A percentile compares a stretch with the other conserved stretches of the same genome.
phyloP scores from a whole-genome alignment of 2,888 invertebrate genomes.

The Rhyacophila evoluta region DNA sequence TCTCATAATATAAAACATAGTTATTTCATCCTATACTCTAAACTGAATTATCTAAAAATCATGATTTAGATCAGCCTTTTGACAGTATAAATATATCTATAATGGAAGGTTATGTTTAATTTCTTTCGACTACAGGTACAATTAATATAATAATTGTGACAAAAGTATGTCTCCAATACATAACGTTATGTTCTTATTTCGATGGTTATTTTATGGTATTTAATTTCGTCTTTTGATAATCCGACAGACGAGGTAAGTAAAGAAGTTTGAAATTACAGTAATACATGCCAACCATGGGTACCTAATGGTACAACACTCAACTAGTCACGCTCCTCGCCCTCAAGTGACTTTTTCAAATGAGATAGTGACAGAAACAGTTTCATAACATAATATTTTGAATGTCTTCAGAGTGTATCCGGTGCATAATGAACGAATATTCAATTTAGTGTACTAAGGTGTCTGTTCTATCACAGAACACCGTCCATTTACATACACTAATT shows the following conservation, averaged over 20 bases:
- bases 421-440: conserved; percentile 12
- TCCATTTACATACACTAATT: conserved; percentile 6
- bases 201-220: too few relatives aligned
- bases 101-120: too few relatives aligned
- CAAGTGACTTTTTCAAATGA: conserved; percentile 14
- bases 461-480: neutral
- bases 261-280: neutral
- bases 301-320: conserved; percentile 1
- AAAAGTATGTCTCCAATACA: too few relatives aligned
- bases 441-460: neutral
- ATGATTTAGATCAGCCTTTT: too few relatives aligned
- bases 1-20: too few relatives aligned
- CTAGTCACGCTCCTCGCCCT: neutral
- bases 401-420: neutral
- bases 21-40: too few relatives aligned
- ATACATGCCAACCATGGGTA: neutral
- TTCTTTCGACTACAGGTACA: too few relatives aligned
- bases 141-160: too few relatives aligned
- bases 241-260: neutral
- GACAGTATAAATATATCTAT: too few relatives aligned
- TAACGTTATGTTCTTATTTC: too few relatives aligned
- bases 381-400: conserved; percentile 19
- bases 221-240: neutral
- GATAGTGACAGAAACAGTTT: neutral
- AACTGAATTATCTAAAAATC: too few relatives aligned